These are phyloP conservation scores for Trilocha varians DNA, from an alignment of 2,888 invertebrate species.

Conservation along the genomic window DNA sequence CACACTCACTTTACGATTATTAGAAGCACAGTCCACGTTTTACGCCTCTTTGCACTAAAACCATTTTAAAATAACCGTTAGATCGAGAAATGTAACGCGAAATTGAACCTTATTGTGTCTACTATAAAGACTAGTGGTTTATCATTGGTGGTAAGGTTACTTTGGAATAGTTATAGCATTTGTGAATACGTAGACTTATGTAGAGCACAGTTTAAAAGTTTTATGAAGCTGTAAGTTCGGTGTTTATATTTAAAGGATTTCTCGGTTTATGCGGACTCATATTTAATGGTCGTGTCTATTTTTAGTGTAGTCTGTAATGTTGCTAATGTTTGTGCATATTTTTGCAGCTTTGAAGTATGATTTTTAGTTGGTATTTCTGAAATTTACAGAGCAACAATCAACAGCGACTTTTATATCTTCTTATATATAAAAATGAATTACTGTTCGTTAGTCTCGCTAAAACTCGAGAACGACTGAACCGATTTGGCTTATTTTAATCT, in stretches of 20 bases:
- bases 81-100: not conserved
- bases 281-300: not conserved
- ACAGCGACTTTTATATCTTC: too few species aligned
- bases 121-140: not conserved
- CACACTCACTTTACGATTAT: slow-evolving; percentile 42
- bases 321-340: too few species aligned
- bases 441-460: too few species aligned
- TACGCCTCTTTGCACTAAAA: slow-evolving; percentile 36
- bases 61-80: not conserved
- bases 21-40: slow-evolving; percentile 45
- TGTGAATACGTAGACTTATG: slow-evolving; percentile 56
- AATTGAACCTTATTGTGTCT: not conserved
- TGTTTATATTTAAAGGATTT: slow-evolving; percentile 51
- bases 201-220: slow-evolving; percentile 65
- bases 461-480: too few species aligned
- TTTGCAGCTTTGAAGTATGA: too few species aligned
- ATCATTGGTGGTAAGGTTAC: not conserved
- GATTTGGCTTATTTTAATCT: too few species aligned
- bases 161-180: slow-evolving; percentile 36
- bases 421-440: too few species aligned
- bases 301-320: not conserved
- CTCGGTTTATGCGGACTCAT: slow-evolving; percentile 33
- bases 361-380: too few species aligned
- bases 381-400: too few species aligned
- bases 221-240: slow-evolving; percentile 62